Conservation (phyloP, 2,113 vertebrate genomes). For the Coracopsis vasa region DNA sequence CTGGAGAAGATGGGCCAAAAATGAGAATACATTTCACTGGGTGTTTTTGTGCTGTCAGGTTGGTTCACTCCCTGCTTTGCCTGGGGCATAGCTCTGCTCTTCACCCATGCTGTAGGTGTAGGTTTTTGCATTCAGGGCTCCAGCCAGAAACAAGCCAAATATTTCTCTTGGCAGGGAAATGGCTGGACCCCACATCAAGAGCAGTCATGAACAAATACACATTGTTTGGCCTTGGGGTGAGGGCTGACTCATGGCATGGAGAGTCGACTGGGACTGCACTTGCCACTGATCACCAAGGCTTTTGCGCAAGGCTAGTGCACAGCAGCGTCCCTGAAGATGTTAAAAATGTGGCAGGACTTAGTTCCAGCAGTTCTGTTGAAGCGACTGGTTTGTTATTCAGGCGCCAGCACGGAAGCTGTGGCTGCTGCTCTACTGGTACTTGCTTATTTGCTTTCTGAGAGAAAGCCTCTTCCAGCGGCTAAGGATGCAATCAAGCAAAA, state of each 20-base stretch:
- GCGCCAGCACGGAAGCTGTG: rapidly evolving
- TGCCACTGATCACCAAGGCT: neutral
- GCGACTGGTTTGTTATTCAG: neutral
- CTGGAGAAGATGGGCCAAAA: neutral
- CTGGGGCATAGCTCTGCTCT: neutral
- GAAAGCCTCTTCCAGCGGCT: neutral
- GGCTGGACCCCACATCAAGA: neutral
- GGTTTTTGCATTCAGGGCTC: conserved; percentile 5
- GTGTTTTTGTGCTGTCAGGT: conserved; percentile 35
- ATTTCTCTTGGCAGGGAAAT: conserved; percentile 16
- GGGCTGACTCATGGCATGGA: neutral
- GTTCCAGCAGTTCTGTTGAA: neutral
- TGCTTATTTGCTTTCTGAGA: neutral
- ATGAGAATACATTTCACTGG: conserved; percentile 8
- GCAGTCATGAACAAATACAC: neutral
- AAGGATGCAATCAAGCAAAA: neutral
- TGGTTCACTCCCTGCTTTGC: conserved; percentile 42
- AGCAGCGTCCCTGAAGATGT: neutral
- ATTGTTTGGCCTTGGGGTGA: neutral
- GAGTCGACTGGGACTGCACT: neutral
- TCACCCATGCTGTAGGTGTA: conserved; percentile 24
- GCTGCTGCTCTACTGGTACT: neutral
- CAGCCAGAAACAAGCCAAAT: neutral
- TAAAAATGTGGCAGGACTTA: neutral
- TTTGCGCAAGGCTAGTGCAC: neutral